Conservation (phyloP, 2,888 invertebrate genomes). For the Phymatocera aterrima region DNA sequence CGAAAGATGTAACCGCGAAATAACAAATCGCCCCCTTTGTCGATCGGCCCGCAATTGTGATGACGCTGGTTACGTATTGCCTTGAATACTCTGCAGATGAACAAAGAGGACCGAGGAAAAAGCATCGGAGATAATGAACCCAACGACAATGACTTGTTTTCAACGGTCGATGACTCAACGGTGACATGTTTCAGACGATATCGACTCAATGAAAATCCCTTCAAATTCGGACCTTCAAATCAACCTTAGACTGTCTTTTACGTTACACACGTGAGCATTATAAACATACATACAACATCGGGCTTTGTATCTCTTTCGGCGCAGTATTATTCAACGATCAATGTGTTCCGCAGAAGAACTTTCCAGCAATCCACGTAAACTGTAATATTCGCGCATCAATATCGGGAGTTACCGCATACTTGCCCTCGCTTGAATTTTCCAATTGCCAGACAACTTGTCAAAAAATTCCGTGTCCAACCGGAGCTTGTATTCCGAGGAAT, state of each 20-base stretch:
- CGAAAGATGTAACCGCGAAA: conserved; percentile 31
- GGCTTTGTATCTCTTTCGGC: neutral
- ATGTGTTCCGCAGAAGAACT: neutral
- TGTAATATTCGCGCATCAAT: too few relatives aligned
- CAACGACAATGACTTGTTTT: conserved; percentile 28
- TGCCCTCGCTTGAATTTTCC: too few relatives aligned
- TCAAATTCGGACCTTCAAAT: neutral
- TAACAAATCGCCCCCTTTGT: conserved; percentile 31
- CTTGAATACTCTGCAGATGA: conserved; percentile 3
- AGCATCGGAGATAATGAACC: conserved; percentile 37
- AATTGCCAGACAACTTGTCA: too few relatives aligned
- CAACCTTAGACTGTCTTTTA: neutral
- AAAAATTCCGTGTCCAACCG: too few relatives aligned
- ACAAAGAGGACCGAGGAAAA: conserved; percentile 26
- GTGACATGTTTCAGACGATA: conserved; percentile 21
- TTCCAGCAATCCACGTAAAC: too few relatives aligned
- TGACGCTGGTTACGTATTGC: conserved; percentile 30
- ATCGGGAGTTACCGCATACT: too few relatives aligned
- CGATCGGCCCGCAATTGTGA: conserved; percentile 24
- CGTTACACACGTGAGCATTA: neutral
- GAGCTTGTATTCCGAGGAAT: too few relatives aligned
- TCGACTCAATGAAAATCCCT: neutral
- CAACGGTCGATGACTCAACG: conserved; percentile 27
- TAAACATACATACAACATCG: neutral
- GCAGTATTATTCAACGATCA: neutral